These are phyloP conservation scores for Cyclopterus lumpus DNA, from an alignment of 2,797 vertebrate species.

Conservation along the genomic window DNA sequence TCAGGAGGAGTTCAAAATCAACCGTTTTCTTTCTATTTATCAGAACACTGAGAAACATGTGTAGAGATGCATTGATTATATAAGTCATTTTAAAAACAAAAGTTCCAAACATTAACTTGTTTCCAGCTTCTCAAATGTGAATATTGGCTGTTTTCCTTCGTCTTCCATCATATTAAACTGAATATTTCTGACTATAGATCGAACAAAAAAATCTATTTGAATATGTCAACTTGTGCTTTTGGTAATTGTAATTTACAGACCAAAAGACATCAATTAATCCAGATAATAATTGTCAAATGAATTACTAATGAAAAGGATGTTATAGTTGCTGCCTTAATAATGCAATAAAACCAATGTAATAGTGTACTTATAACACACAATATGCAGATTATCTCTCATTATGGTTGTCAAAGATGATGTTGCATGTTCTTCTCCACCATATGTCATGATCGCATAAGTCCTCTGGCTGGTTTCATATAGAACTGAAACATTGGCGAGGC, in stretches of 20 bases:
- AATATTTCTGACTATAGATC: neutral
- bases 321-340: neutral
- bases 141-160: neutral
- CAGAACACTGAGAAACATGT: neutral
- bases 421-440: slow-evolving; percentile 38
- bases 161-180: neutral
- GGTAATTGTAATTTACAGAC: neutral
- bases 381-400: slow-evolving; percentile 5
- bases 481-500: slow-evolving; percentile 41
- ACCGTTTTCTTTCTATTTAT: slow-evolving; percentile 28
- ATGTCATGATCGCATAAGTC: slow-evolving; percentile 38
- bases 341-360: neutral
- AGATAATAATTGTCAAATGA: neutral
- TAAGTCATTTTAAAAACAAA: neutral
- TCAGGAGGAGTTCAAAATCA: slow-evolving; percentile 39
- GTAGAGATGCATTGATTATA: neutral
- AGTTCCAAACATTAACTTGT: too few relatives aligned
- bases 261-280: neutral
- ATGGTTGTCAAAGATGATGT: slow-evolving; percentile 34
- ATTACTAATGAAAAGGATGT: neutral
- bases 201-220: neutral
- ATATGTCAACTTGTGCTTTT: neutral
- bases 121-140: neutral
- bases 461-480: slow-evolving; percentile 32
- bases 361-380: slow-evolving; percentile 1